Evolutionary conservation across 2,113 vertebrate genomes (phyloP).

Genomic region (Muscicapa adusta): DNA sequence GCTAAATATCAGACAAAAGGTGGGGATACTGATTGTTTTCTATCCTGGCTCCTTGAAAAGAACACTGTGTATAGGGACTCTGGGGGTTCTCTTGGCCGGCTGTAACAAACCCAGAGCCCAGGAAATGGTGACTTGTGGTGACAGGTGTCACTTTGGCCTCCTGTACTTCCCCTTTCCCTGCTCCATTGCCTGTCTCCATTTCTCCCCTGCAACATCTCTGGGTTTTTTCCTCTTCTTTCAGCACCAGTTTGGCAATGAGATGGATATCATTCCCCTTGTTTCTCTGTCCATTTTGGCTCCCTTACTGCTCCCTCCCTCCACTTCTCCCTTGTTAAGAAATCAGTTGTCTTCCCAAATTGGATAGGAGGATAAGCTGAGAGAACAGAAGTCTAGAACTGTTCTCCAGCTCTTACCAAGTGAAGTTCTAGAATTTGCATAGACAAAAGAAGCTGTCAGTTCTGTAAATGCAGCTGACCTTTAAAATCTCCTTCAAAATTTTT

Average conservation of each 20-base stretch:
- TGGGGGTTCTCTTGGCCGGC: conserved; percentile 28
- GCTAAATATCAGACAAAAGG: conserved; percentile 66
- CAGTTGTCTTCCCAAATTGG: neutral
- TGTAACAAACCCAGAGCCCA: conserved; percentile 37
- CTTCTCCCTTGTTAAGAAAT: neutral
- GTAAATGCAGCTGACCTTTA: neutral
- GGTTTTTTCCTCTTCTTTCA: conserved; percentile 58
- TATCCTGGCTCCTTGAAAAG: conserved; percentile 60
- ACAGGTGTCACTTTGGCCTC: conserved; percentile 26
- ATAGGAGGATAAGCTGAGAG: neutral
- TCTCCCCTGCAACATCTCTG: neutral
- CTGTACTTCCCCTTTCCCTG: neutral
- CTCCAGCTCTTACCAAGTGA: neutral
- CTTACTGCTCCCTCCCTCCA: conserved; percentile 45
- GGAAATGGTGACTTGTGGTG: conserved; percentile 42
- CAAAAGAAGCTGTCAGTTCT: neutral
- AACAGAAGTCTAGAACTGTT: neutral
- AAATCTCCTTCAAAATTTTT: neutral
- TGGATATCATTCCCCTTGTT: conserved; percentile 38
- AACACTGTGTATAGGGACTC: conserved; percentile 23
- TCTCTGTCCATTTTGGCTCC: conserved; percentile 36
- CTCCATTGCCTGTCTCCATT: conserved; percentile 52
- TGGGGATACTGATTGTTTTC: conserved; percentile 65
- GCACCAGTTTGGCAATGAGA: conserved; percentile 49
- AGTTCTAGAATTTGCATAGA: neutral